These are phyloP conservation scores for Onthophagus sagittarius DNA, from an alignment of 2,888 invertebrate species.

Conservation along the genomic window DNA sequence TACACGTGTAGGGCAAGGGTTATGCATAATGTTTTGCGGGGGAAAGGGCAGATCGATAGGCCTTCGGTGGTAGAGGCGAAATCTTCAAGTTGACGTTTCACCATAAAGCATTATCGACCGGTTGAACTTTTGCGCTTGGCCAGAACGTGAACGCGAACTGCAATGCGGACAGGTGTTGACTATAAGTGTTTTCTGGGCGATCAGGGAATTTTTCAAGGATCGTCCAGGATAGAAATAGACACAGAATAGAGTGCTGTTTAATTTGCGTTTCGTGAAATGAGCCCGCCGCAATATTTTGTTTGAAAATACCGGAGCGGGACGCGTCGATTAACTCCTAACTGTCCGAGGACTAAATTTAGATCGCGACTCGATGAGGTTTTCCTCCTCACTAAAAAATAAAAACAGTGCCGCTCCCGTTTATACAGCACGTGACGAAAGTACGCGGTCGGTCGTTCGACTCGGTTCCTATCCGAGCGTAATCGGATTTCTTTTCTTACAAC, in stretches of 20 bases:
- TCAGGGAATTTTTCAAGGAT: not conserved
- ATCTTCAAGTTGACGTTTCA: not conserved
- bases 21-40: not conserved
- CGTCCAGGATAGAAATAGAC: not conserved
- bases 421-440: not conserved
- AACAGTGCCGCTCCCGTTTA: not conserved
- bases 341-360: not conserved
- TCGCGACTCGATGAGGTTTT: not conserved
- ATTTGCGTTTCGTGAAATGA: not conserved
- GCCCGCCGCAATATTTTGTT: not conserved
- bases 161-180: not conserved
- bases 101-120: not conserved
- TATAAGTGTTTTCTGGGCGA: not conserved
- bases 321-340: not conserved
- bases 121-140: not conserved
- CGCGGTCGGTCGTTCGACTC: not conserved
- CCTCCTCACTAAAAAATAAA: not conserved
- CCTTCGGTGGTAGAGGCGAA: not conserved
- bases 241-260: not conserved
- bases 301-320: not conserved
- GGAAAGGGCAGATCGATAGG: not conserved
- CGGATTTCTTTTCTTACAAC: not conserved
- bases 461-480: not conserved
- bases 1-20: not conserved
- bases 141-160: not conserved